Conservation (phyloP, 2,888 invertebrate species). For the Andrena hattorfiana region DNA sequence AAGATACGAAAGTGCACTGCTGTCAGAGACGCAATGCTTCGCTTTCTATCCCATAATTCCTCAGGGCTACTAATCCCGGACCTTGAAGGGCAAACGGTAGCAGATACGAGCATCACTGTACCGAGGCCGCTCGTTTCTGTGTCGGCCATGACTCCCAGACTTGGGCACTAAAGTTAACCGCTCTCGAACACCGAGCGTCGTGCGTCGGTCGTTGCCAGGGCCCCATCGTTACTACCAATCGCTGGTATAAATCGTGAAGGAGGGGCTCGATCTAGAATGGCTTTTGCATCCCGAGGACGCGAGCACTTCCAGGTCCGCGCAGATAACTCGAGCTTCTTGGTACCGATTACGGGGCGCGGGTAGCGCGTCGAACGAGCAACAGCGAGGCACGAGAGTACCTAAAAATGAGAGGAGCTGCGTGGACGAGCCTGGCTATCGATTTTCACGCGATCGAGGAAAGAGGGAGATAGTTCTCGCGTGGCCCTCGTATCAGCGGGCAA, state of each 20-base stretch:
- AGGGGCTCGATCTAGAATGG: conserved; percentile 46
- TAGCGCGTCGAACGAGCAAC: conserved; percentile 35
- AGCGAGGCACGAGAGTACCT: neutral
- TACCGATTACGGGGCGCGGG: conserved; percentile 41
- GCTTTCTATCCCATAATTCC: too few species aligned
- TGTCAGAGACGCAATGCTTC: too few species aligned
- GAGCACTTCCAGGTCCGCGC: conserved; percentile 13
- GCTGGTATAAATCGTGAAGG: conserved; percentile 58
- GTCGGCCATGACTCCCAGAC: neutral
- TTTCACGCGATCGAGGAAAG: conserved; percentile 42
- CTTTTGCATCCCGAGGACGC: conserved; percentile 48
- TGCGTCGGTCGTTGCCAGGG: conserved; percentile 35
- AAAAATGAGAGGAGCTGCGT: neutral
- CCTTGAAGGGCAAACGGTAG: neutral
- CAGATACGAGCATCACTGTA: neutral
- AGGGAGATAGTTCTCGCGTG: conserved; percentile 66
- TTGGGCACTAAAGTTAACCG: conserved; percentile 51
- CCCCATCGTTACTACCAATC: conserved; percentile 32
- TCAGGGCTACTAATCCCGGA: neutral
- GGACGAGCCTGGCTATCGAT: conserved; percentile 48
- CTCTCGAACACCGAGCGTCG: conserved; percentile 44
- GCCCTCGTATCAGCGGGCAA: conserved; percentile 74
- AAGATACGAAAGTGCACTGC: too few species aligned
- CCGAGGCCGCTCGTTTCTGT: neutral
- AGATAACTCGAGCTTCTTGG: conserved; percentile 24